Evolutionary conservation across 2,113 vertebrate species (phyloP), one percentile per base, ranked within the genome.

Genomic region (Anarhynchus alexandrinus): DNA sequence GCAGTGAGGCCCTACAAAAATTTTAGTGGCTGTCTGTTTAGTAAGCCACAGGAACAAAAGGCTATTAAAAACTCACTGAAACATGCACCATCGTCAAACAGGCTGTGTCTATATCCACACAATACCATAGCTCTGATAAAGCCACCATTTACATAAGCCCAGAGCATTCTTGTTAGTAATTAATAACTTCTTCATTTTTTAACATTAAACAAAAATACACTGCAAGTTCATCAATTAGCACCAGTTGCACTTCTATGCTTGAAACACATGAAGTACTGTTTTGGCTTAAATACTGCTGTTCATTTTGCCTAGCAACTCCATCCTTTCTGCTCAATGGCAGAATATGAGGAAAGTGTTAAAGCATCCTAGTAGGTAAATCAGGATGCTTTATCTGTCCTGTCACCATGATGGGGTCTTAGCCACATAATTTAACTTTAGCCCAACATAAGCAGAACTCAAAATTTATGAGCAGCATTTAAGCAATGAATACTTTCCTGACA

Each of bases 1-100:
- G 95, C 73, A 94, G 87, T 36, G 34, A 96, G 57, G 88, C 90
- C 79, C 89, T 96, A 96, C 0, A 2, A 73, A 97, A 90, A 74
- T 91, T 95, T 97, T 42, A 94, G 54, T 51, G 38, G 3, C 70
- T 74, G 47, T 84, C 40, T 67, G 8, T 52, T 74, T 32, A 62
- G 81, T 22, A 82, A 81, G 47, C 8, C 54, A 47, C 6, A 82
- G 30, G 43, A 89, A 87, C 30, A 61, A 66, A 95, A 84, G 64
- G 32, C 88, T 55, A 72, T 69, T 64, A 78, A 70, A 89, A 86
- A 23, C 51, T 40, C 59, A 69, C 7, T 47, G 72, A 95, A 85
- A 90, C 58, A 71, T 5, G 10, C 12, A 79, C 34, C 19, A 73
- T 25, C 23, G 55, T 36, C 57, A 34, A 82, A 70, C 17, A 40